These are phyloP conservation scores for Mesoligia furuncula DNA, from an alignment of 2,888 invertebrate genomes.

Conservation along the genomic window DNA sequence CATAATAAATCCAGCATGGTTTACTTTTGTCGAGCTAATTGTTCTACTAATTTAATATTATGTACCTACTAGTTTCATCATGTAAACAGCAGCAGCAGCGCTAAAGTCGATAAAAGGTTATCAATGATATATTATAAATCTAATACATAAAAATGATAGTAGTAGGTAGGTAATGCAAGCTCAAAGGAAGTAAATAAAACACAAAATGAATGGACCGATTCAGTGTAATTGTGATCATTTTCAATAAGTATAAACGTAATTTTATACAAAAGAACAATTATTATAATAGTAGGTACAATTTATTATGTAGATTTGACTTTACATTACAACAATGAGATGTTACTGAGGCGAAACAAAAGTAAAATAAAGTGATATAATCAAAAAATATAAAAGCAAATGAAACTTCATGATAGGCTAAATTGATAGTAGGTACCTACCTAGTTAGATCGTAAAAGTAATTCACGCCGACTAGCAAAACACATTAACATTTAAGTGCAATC, in stretches of 20 bases:
- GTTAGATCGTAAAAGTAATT: slow-evolving; percentile 61
- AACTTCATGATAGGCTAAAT: slow-evolving; percentile 61
- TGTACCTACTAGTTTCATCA: neutral
- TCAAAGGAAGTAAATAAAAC: slow-evolving; percentile 79
- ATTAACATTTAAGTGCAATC: slow-evolving; percentile 63
- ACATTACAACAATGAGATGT: slow-evolving; percentile 69
- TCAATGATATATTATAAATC: slow-evolving; percentile 8
- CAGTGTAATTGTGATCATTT: slow-evolving; percentile 82
- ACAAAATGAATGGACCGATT: slow-evolving; percentile 81
- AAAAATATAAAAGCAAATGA: slow-evolving; percentile 61
- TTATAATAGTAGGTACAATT: slow-evolving; percentile 60
- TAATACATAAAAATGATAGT: slow-evolving; percentile 22
- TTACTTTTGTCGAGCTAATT: neutral
- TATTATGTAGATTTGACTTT: slow-evolving; percentile 69
- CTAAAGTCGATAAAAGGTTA: slow-evolving; percentile 24
- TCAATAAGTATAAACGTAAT: slow-evolving; percentile 69
- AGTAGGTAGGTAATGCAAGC: slow-evolving; percentile 41
- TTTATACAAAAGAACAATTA: slow-evolving; percentile 74
- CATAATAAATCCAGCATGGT: neutral
- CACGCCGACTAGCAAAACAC: slow-evolving; percentile 77
- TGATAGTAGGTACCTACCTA: slow-evolving; percentile 53
- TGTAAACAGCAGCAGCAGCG: slow-evolving; percentile 5
- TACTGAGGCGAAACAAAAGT: slow-evolving; percentile 72
- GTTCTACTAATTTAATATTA: neutral
- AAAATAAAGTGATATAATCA: slow-evolving; percentile 57